Evolutionary conservation across 2,797 vertebrate genomes (phyloP), one percentile per base, ranked within the genome.

Genomic region (Crypturellus tataupa): DNA sequence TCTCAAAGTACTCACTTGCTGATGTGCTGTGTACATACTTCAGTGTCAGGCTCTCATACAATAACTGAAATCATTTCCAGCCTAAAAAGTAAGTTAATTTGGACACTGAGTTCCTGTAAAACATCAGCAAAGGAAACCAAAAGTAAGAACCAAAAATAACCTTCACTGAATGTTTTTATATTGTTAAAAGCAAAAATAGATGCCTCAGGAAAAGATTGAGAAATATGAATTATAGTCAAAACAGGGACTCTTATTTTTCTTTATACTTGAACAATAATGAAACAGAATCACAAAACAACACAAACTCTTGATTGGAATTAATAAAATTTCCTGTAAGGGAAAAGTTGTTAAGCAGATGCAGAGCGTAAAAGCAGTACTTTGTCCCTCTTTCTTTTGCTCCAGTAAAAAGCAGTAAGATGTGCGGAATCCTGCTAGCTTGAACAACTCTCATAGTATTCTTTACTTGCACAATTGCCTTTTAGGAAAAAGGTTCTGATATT

Each of bases 401-500:
- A 93, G 82, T 94, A 90, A 96, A 97, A 95, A 93, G 29, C 35
- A 71, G 55, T 83, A 73, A 93, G 84, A 93, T 79, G 39, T 72
- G 85, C 69, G 83, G 62, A 89, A 89, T 76, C 59, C 77, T 83
- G 65, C 90, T 20, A 4, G 44, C n/a, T 78, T 92, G 53, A 88
- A 72, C 79, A 82, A n/a, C 73, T 80, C 91, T 33, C 62, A 87
- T 92, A 60, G 67, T 89, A 46, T 85, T 55, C 51, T 93, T n/a
- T 58, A 55, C 24, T 90, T 75, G 27, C 55, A 67, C 27, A 80
- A 20, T 78, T 88, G 82, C 19, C 27, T 93, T 91, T 95, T 62
- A 94, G 53, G 49, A 72, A 82, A 78, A 63, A 39, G 17, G 25
- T 80, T 75, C 75, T 73, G 25, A 55, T 89, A 42, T 35, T 67